Evolutionary conservation across 2,113 vertebrate genomes (phyloP), one percentile per base, ranked within the genome.

Genomic region (Elachura formosa): DNA sequence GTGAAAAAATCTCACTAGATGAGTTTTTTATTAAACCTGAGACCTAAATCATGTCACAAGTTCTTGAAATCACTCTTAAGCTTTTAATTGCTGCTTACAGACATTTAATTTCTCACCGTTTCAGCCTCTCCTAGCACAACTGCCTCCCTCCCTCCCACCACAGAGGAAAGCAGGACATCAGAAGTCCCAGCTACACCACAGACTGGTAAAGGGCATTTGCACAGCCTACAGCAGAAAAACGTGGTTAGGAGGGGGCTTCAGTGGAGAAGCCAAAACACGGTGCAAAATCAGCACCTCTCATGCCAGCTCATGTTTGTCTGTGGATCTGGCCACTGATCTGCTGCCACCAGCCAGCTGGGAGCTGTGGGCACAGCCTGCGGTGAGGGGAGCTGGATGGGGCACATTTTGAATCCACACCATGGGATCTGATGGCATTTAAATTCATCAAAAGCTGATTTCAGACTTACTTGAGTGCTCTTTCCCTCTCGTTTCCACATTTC

Each of bases 171-270:
- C 8, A 13, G 16, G 31, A 29, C 52, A 34, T 3, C 58, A 46
- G 66, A 46, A 24, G 34, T 4, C 34, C 34, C 3, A 0, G 2
- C 24, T 2, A 6, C 1, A 0, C 20, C 26, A 16, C 45, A 38
- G 15, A 28, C 11, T 88, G 64, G 49, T 45, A 40, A 68, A 20
- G 49, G 18, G 25, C 25, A 9, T 26, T 33, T 43, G 14, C 43
- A 34, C 52, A 58, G 8, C 4, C 2, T 3, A 14, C 51, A 33
- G 43, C 26, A 51, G 31, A 24, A 43, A 88, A 34, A 25, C 0
- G 0, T 9, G 41, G 14, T 2, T 43, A 31, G 73, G 36, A 71
- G 9, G 26, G n/a, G 5, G 46, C 3, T 2, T 16, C 3, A 10
- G 56, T 5, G 56, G 51, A 28, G 18, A 38, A 17, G n/a, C 14